Base-by-base conservation (phyloP, 2,113 vertebrate species). In the Cyrtonyx montezumae region DNA sequence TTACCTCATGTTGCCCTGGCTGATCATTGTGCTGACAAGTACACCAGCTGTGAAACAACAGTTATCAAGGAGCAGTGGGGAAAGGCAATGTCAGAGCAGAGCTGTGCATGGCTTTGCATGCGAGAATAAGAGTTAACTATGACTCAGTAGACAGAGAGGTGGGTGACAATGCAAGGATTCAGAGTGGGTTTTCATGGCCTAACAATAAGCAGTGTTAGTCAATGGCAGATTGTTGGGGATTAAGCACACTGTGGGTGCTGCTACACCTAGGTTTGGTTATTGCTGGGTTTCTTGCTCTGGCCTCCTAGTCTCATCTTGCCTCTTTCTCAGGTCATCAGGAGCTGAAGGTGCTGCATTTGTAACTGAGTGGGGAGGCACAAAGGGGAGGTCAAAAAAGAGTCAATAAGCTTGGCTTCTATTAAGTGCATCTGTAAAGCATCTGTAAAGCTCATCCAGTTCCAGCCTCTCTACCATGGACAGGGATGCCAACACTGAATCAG, bases 311-410 rank as follows among this genome's bases (percentile, higher is more conserved):
- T 92, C 0, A 0, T 65, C 63, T 58, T 89, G 43, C 71, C 10
- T 13, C 63, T 93, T 83, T 59, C 68, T 87, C 2, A 2, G 76
- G 53, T 88, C 66, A 88, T 36, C 58, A 1, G 0, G 59, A 85
- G 36, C 68, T 82, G 49, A 75, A 76, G 25, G 40, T 5, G 42
- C 75, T 92, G 71, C 0, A 0, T 79, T 92, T 82, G 55, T 6
- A 92, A 75, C 0, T 0, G 58, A 87, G 28, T 40, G 42, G 67
- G 67, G 91, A 90, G 78, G 59, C 61, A 46, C 34, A 87, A 83
- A 70, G 25, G 55, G 76, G 87, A 96, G 59, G 93, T 77, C 53
- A 81, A 81, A 79, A 81, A 66, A 37, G 70, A 85, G 71, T 77
- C 82, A 87, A 63, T 77, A 92, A 94, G 87, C 76, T 56, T 71